Conservation (phyloP, 2,888 invertebrate species). For the Daptonema setosum region DNA sequence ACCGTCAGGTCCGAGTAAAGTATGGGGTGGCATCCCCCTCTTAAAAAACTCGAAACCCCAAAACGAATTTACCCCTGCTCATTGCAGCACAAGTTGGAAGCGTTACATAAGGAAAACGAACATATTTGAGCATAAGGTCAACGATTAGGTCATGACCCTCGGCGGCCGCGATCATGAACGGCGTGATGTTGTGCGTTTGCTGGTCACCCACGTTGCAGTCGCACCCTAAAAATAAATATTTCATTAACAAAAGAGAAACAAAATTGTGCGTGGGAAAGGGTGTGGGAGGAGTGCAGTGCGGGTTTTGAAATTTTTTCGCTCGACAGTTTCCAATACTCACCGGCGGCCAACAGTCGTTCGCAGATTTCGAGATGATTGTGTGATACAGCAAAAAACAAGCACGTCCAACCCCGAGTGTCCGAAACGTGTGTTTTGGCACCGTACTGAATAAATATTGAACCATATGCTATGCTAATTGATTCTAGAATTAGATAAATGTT, state of each 20-base stretch:
- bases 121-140: background rate
- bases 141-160: conserved; percentile 1
- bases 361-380: conserved; percentile 8
- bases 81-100: background rate
- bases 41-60: background rate
- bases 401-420: conserved; percentile 27
- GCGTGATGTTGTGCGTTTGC: conserved; percentile 22
- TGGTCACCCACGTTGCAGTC: background rate
- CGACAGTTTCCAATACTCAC: no score
- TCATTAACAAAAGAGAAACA: no score
- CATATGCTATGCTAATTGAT: background rate
- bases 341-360: conserved; percentile 16
- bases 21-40: no score
- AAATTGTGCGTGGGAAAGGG: no score
- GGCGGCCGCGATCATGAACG: conserved; percentile 1
- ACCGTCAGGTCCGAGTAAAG: no score
- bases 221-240: background rate
- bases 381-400: conserved; percentile 12
- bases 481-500: no score
- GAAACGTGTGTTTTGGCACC: conserved; percentile 28
- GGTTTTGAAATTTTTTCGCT: no score
- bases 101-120: background rate
- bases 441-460: conserved; percentile 16
- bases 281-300: no score
- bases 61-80: background rate